Conservation (phyloP, 2,797 vertebrate genomes). For the Malacoctenus gilli region DNA sequence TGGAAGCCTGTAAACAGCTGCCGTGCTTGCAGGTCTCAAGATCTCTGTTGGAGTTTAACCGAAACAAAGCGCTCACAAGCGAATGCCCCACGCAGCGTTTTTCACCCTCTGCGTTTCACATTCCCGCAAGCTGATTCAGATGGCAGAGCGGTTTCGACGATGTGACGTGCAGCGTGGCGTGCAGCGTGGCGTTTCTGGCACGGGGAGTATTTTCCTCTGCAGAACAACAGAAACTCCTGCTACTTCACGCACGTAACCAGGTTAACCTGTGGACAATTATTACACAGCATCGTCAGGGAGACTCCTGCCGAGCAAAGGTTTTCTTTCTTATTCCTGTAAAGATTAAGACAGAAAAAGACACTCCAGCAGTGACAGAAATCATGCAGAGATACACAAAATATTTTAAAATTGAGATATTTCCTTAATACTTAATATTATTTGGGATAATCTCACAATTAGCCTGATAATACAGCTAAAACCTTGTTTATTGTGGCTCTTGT, state of each 20-base stretch:
- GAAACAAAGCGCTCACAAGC: neutral
- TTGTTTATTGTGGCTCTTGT: no score
- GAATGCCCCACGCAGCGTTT: conserved; percentile 20
- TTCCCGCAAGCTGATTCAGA: conserved; percentile 48
- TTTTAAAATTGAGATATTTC: no score
- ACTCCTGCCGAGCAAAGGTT: no score
- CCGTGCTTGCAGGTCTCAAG: conserved; percentile 14
- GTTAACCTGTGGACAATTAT: conserved; percentile 41
- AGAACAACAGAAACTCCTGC: conserved; percentile 18
- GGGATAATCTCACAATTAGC: no score
- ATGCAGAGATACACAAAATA: no score
- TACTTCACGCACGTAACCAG: conserved; percentile 40
- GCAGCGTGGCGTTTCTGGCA: conserved; percentile 14
- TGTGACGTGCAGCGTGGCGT: conserved; percentile 5
- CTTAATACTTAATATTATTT: no score
- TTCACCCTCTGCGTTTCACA: conserved; percentile 38
- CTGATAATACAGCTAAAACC: no score
- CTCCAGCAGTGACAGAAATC: no score
- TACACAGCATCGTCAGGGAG: no score
- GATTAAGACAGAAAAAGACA: no score
- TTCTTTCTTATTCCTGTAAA: no score
- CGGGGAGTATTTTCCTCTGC: conserved; percentile 17
- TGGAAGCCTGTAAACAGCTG: conserved; percentile 19
- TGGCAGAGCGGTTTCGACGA: no score
- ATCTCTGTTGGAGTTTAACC: conserved; percentile 23